Evolutionary conservation across 1,140 invertebrate species (phyloP).

Genomic region (Lepidostoma basale): DNA sequence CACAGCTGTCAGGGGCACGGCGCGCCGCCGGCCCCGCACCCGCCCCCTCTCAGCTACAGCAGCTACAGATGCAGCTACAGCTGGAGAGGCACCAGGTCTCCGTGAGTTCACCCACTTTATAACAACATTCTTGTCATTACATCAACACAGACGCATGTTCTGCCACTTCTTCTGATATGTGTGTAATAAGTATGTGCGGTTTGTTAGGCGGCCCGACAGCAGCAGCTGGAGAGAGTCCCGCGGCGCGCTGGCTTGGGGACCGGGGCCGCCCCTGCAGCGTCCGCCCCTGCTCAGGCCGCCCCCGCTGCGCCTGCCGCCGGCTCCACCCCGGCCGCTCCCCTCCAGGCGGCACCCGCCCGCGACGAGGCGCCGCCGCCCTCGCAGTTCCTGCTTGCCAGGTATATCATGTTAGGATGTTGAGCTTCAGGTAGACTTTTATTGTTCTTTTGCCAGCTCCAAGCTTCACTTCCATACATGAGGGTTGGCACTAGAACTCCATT

Average conservation of each 20-base stretch:
- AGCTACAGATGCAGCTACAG: conserved; percentile 89
- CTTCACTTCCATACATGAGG: too few relatives aligned
- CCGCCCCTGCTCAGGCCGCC: conserved; percentile 46
- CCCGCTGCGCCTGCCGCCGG: conserved; percentile 48
- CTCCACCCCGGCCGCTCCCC: conserved; percentile 46
- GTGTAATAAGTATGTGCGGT: too few relatives aligned
- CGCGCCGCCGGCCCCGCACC: conserved; percentile 58
- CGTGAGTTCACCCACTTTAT: conserved; percentile 55
- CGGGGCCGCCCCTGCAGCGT: conserved; percentile 47
- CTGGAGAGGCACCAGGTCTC: conserved; percentile 84
- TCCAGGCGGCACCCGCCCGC: conserved; percentile 27
- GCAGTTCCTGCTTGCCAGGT: conserved; percentile 54
- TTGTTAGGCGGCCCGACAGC: conserved; percentile 72
- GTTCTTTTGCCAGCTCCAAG: too few relatives aligned
- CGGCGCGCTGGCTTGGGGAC: conserved; percentile 69
- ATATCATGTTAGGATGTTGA: too few relatives aligned
- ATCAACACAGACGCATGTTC: too few relatives aligned
- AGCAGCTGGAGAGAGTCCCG: conserved; percentile 85
- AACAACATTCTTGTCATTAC: too few relatives aligned
- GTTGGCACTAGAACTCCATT: too few relatives aligned
- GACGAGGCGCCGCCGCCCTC: conserved; percentile 47
- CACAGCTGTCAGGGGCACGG: conserved; percentile 88
- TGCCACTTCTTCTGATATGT: too few relatives aligned
- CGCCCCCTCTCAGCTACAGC: conserved; percentile 70
- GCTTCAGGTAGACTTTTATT: too few relatives aligned